phyloP scores from a whole-genome alignment of 2,797 vertebrate species.

The Enteromius paludinosus region DNA sequence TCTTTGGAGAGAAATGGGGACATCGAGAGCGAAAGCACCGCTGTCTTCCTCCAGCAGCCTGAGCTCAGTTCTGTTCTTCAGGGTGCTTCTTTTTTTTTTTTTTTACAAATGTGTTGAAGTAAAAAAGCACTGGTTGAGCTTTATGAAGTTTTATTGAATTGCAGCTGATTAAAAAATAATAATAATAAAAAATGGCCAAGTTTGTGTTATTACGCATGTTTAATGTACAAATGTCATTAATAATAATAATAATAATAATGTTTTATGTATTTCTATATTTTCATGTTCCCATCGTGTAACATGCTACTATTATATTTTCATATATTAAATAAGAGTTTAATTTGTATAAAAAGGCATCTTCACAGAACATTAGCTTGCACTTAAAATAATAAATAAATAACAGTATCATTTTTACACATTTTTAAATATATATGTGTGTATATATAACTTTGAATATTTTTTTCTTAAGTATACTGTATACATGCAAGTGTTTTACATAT shows the following conservation, averaged over 20 bases:
- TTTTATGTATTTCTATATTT: neutral
- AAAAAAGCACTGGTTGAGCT: neutral
- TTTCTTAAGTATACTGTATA: no score
- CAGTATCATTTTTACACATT: no score
- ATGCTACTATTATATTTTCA: neutral
- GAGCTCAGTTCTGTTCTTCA: neutral
- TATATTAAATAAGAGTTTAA: neutral
- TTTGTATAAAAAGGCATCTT: neutral
- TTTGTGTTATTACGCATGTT: neutral
- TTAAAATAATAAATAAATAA: neutral
- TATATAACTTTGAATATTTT: no score
- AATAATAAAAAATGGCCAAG: no score
- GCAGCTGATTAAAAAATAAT: neutral
- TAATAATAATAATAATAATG: no score
- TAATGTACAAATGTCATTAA: neutral
- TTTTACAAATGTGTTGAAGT: neutral
- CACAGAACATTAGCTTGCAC: neutral
- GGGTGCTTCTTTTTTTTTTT: neutral
- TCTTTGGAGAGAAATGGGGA: slow-evolving; percentile 28
- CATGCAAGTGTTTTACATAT: no score
- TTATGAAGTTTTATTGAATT: neutral
- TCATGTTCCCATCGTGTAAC: neutral
- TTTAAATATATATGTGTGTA: no score
- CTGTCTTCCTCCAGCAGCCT: slow-evolving; percentile 4
- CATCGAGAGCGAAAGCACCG: no score